These are phyloP conservation scores for Teinopalpus imperialis DNA, from an alignment of 2,888 invertebrate species.

Conservation along the genomic window DNA sequence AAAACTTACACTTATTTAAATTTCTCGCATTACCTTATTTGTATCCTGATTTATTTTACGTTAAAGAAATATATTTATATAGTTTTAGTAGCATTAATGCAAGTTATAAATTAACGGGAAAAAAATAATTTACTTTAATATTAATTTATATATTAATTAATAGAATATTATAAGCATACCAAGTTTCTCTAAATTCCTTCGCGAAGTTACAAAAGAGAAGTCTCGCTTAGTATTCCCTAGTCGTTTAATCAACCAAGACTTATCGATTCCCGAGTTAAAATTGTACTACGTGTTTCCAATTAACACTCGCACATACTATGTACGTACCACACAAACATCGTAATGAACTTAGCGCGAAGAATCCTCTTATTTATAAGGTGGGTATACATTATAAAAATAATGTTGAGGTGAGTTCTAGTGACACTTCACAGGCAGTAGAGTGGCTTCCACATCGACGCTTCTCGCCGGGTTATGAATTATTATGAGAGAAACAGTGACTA, in stretches of 20 bases:
- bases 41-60: no score
- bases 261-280: constrained; percentile 61
- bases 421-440: constrained; percentile 64
- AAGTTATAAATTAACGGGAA: no score
- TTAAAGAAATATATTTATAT: no score
- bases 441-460: constrained; percentile 50
- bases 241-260: constrained; percentile 57
- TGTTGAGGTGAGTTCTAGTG: constrained; percentile 53
- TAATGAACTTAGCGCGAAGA: constrained; percentile 30
- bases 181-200: constrained; percentile 34
- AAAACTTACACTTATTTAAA: no score
- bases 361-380: constrained; percentile 37
- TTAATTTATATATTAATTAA: no score
- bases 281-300: constrained; percentile 56
- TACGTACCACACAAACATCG: constrained; percentile 39
- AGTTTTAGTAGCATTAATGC: no score
- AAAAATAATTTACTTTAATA: no score
- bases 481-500: constrained; percentile 56
- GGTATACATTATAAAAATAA: constrained; percentile 57
- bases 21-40: no score
- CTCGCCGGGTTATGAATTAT: constrained; percentile 60
- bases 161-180: constrained; percentile 36
- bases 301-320: constrained; percentile 43
- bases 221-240: constrained; percentile 47
- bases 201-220: constrained; percentile 33